Evolutionary conservation across 2,888 invertebrate genomes (phyloP).

Genomic region (Ochropleura leucogaster): DNA sequence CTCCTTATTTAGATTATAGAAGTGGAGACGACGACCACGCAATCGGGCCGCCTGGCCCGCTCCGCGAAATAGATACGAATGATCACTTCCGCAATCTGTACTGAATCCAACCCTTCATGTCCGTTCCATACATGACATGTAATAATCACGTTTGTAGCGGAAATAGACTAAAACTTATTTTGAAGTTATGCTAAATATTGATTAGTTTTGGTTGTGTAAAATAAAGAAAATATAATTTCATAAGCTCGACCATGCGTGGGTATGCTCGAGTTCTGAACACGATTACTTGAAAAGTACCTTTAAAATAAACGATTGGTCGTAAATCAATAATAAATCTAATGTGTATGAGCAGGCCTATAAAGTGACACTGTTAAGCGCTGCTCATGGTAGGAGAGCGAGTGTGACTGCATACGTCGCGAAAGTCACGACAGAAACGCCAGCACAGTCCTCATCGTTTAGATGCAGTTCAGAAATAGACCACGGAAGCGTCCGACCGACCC

Average conservation of each 20-base stretch:
- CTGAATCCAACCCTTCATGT: slow-evolving; percentile 68
- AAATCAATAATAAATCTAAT: slow-evolving; percentile 25
- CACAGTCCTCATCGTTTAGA: slow-evolving; percentile 83
- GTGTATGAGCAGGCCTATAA: slow-evolving; percentile 12
- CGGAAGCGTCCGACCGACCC: slow-evolving; percentile 90
- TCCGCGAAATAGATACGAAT: slow-evolving; percentile 84
- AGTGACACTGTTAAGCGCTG: slow-evolving; percentile 2
- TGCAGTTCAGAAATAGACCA: slow-evolving; percentile 89
- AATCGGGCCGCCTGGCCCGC: slow-evolving; percentile 79
- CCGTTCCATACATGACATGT: slow-evolving; percentile 2
- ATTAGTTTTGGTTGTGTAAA: neutral
- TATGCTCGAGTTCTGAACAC: neutral
- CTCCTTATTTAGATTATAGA: slow-evolving; percentile 90
- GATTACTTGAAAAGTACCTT: neutral
- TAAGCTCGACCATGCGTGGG: too few relatives aligned
- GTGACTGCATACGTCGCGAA: slow-evolving; percentile 76
- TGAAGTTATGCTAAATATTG: neutral
- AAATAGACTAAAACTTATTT: neutral
- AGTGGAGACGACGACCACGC: slow-evolving; percentile 86
- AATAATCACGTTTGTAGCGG: neutral
- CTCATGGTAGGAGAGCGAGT: slow-evolving; percentile 30
- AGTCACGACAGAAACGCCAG: slow-evolving; percentile 78
- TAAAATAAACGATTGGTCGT: slow-evolving; percentile 15
- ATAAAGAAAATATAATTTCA: neutral
- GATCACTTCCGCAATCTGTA: slow-evolving; percentile 85